phyloP scores from a whole-genome alignment of 2,113 vertebrate species.

The Ailurus styani region DNA sequence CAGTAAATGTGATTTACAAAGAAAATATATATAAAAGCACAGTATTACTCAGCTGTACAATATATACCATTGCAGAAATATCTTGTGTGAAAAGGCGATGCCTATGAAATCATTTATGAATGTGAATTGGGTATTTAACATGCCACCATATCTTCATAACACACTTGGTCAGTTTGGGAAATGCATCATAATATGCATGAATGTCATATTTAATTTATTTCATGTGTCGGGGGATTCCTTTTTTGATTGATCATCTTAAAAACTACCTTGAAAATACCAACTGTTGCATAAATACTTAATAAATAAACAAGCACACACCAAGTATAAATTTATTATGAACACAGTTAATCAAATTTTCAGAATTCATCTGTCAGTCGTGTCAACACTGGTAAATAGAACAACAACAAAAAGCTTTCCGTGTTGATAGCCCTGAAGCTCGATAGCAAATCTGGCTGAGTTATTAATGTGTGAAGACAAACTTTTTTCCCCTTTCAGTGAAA shows the following conservation, averaged over 20 bases:
- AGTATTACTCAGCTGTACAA: background rate
- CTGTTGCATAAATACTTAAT: background rate
- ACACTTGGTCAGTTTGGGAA: background rate
- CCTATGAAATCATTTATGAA: background rate
- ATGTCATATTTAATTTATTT: constrained; percentile 3
- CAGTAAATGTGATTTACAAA: background rate
- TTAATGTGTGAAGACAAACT: background rate
- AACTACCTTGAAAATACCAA: constrained; percentile 20
- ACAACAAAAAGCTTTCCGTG: background rate
- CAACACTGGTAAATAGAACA: background rate
- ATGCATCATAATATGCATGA: background rate
- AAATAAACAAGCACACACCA: background rate
- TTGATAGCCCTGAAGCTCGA: background rate
- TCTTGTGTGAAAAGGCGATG: background rate
- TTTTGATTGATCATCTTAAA: constrained; percentile 44
- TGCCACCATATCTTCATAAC: background rate
- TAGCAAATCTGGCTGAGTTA: background rate
- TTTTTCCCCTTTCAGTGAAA: background rate
- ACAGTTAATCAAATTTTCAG: constrained; percentile 26
- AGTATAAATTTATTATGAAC: constrained; percentile 24
- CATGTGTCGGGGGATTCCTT: background rate
- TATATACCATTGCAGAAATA: background rate
- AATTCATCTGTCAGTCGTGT: constrained; percentile 5
- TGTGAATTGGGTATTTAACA: background rate
- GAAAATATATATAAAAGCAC: background rate